Evolutionary conservation across 64 coral and sea anemone species (phyloP).

Genomic region (Pocillopora damicornis): DNA sequence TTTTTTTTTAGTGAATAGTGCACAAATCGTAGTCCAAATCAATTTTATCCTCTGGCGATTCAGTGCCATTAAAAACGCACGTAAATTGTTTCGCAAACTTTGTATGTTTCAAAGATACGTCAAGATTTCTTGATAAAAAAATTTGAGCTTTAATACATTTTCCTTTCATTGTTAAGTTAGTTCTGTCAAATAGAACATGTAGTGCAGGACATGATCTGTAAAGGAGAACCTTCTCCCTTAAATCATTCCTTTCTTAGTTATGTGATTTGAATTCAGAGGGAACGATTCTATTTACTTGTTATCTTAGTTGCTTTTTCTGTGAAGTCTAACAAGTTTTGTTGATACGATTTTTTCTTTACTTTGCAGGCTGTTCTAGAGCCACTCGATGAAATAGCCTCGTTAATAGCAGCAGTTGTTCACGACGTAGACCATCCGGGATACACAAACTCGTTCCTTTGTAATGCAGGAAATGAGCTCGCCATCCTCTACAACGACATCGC

Average conservation of each 20-base stretch:
- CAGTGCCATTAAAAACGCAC: no score
- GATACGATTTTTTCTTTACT: not conserved
- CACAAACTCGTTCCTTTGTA: slow-evolving; percentile 98
- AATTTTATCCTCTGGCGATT: no score
- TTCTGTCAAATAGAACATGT: no score
- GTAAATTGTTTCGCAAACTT: no score
- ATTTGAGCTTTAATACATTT: no score
- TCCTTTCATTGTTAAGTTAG: no score
- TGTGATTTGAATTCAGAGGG: not conserved
- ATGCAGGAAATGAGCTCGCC: slow-evolving; percentile 89
- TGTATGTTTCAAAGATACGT: no score
- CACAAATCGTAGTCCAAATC: no score
- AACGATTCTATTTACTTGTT: not conserved
- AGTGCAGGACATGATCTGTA: not conserved
- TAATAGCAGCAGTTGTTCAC: slow-evolving; percentile 96
- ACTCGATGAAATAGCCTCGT: slow-evolving; percentile 88
- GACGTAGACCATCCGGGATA: slow-evolving; percentile 99
- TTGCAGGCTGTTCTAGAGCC: slow-evolving; percentile 87
- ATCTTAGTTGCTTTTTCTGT: no score
- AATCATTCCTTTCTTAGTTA: not conserved
- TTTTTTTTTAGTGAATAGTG: no score
- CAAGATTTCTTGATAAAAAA: no score
- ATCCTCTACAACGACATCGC: slow-evolving; percentile 98
- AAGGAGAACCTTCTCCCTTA: not conserved
- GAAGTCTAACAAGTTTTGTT: not conserved